Percentiles rank a stretch among this genome's conserved stretches.
Conservation (phyloP, 2,113 vertebrate species). For the Ceyx melanurus region DNA sequence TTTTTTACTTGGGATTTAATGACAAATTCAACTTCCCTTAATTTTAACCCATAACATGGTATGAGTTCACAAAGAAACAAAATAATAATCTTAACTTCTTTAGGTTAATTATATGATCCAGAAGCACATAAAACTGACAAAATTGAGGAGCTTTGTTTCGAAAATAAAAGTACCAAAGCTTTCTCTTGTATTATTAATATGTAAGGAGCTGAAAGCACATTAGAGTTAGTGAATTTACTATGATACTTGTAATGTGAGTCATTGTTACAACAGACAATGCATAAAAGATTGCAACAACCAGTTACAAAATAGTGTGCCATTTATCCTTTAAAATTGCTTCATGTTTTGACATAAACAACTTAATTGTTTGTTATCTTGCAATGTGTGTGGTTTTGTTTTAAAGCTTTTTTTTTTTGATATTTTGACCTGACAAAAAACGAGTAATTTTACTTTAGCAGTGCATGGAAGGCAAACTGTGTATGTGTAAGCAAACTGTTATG, state of each 20-base stretch:
- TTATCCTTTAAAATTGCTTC: not conserved
- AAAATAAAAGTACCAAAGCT: not conserved
- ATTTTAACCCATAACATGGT: not conserved
- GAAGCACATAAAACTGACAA: not conserved
- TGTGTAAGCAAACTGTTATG: not conserved
- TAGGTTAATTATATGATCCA: not conserved
- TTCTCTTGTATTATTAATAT: not conserved
- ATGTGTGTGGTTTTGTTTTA: not conserved
- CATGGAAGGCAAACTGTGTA: not conserved
- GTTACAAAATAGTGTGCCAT: not conserved
- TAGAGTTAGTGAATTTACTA: not conserved
- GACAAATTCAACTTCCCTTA: not conserved
- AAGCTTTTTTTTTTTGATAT: not conserved
- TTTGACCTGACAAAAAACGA: not conserved
- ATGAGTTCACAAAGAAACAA: not conserved
- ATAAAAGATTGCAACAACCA: not conserved
- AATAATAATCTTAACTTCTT: not conserved
- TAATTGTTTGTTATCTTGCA: not conserved
- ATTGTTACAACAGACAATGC: fast-evolving
- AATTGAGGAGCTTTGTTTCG: not conserved
- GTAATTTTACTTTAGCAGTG: no score
- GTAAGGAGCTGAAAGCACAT: not conserved
- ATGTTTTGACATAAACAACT: not conserved
- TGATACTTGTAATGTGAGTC: not conserved
- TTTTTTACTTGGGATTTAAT: not conserved